Conservation (phyloP, 1,140 invertebrate genomes). For the Trichonephila clavipes region DNA sequence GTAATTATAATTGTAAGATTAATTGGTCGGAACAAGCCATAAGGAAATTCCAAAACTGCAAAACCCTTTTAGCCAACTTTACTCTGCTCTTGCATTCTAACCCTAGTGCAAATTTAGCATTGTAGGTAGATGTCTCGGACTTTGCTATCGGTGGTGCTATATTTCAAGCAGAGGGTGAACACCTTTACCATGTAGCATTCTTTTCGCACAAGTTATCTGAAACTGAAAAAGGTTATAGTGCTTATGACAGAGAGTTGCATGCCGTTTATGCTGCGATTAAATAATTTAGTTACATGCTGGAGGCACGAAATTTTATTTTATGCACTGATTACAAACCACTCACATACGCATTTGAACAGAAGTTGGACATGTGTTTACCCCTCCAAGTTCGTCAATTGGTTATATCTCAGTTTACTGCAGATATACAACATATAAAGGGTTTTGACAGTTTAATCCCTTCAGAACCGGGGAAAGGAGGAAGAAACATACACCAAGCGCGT, state of each 20-base stretch:
- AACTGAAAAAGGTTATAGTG: constrained; percentile 80
- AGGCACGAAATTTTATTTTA: constrained; percentile 79
- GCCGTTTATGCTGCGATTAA: too few species aligned
- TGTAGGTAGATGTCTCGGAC: constrained; percentile 12
- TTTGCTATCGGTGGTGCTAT: background rate
- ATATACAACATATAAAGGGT: too few species aligned
- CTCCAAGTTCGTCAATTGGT: too few species aligned
- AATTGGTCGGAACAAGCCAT: background rate
- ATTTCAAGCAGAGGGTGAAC: background rate
- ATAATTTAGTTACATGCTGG: constrained; percentile 80
- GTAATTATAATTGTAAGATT: too few species aligned
- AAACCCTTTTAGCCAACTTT: background rate
- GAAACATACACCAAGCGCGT: too few species aligned
- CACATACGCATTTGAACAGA: constrained; percentile 76
- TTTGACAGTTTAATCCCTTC: too few species aligned
- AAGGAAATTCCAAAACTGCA: background rate
- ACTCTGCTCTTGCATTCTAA: background rate
- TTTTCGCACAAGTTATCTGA: too few species aligned
- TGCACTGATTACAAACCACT: constrained; percentile 79
- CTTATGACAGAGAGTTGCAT: constrained; percentile 82
- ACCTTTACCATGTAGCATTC: constrained; percentile 78
- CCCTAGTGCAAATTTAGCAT: background rate
- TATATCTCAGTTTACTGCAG: too few species aligned
- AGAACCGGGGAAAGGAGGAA: too few species aligned
- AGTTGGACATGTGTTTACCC: too few species aligned